Evolutionary conservation across 2,113 vertebrate species (phyloP), one percentile per base, ranked within the genome.

Genomic region (Capra hircus): DNA sequence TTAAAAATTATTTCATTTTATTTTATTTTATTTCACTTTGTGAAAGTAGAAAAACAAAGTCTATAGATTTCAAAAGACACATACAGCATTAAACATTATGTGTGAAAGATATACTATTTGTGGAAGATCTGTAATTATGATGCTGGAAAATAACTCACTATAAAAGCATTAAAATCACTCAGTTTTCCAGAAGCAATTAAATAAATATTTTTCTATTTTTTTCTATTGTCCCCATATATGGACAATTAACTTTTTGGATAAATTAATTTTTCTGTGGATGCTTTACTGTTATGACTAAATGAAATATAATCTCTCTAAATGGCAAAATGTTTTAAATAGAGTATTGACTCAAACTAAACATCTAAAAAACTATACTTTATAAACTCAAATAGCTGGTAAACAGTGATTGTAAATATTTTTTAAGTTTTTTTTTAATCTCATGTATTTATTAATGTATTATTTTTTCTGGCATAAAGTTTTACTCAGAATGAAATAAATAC

Each of bases 111-210:
- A 9, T 88, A 55, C 21, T 95, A 60, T 93, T 89, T 97, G 43
- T 62, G 40, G 55, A 95, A 2, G 14, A 50, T 93, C 23, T 94
- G 3, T 96, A 96, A 91, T 97, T 95, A 94, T 84, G 82, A 81
- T 92, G 14, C 17, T 91, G 81, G 45, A 91, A 91, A 94, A 33
- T 74, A 95, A 17, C n/a, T 83, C 11, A 19, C 33, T 62, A 52
- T 83, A 91, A 93, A 95, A 88, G 33, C 30, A 93, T 8, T 84
- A 40, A 5, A 92, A 17, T 62, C 88, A 88, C 50, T 88, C 25
- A 80, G 33, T 11, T 92, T 8, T 88, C 19, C 45, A 92, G 62
- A 92, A 95, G 13, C 82, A 96, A 93, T 91, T 94, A 92, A 52
- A 48, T 27, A 52, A 89, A 77, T 3, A 50, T 77, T 94, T 96